phyloP scores from a whole-genome alignment of 2,797 vertebrate species.

The Bradypodion pumilum region DNA sequence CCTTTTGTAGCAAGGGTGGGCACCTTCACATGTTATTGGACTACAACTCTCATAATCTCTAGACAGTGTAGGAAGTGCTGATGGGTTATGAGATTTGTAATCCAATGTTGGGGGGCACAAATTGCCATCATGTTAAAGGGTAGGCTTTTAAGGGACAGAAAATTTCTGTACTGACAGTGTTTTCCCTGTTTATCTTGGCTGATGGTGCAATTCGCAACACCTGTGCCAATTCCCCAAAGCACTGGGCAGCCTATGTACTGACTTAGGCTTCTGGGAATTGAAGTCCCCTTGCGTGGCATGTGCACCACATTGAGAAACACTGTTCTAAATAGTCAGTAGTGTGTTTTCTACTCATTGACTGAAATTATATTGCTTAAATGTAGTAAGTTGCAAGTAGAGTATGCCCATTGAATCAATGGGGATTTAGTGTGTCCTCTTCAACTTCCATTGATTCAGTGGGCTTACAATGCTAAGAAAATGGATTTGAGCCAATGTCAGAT shows the following conservation, averaged over 20 bases:
- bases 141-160: background rate
- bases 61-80: background rate
- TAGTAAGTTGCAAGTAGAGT: too few species aligned
- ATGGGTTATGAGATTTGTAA: background rate
- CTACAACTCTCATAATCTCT: background rate
- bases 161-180: background rate
- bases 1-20: background rate
- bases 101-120: background rate
- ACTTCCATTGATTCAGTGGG: too few species aligned
- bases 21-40: background rate
- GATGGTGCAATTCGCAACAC: background rate
- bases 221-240: too few species aligned
- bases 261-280: too few species aligned
- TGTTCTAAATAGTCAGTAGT: background rate
- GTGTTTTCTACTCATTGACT: background rate
- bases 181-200: background rate
- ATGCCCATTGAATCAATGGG: too few species aligned
- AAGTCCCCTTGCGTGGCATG: too few species aligned
- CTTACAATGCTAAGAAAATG: too few species aligned
- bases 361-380: too few species aligned
- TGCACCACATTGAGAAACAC: too few species aligned
- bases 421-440: too few species aligned
- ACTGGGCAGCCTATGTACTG: too few species aligned
- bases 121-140: background rate
- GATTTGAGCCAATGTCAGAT: background rate